A percentile compares a stretch with the other conserved stretches of the same genome.
Evolutionary conservation across 2,113 vertebrate genomes (phyloP).

Genomic region (Cyprinus carpio): DNA sequence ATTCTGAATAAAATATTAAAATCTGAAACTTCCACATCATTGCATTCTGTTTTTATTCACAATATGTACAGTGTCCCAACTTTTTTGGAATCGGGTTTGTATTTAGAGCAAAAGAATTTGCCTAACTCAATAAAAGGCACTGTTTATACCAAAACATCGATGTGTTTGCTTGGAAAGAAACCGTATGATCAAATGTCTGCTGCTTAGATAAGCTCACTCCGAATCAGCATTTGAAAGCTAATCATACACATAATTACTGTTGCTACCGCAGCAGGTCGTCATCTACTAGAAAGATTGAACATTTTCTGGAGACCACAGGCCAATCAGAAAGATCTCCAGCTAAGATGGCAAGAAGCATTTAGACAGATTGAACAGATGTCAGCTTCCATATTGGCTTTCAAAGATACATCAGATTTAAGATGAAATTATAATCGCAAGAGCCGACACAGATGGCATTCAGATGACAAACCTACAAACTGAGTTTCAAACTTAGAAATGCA

Average conservation of each 20-base stretch:
- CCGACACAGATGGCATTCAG: slow-evolving; percentile 20
- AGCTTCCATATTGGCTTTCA: slow-evolving; percentile 7
- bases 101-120: neutral
- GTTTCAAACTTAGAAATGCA: slow-evolving; percentile 28
- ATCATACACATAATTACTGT: slow-evolving; percentile 9
- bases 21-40: too few relatives aligned
- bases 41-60: too few relatives aligned
- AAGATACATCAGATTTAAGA: slow-evolving; percentile 7
- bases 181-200: slow-evolving; percentile 10
- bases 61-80: too few relatives aligned
- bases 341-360: slow-evolving; percentile 18
- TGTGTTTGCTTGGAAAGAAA: slow-evolving; percentile 59
- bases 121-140: neutral
- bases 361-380: slow-evolving; percentile 23
- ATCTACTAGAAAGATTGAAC: neutral
- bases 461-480: neutral
- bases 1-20: too few relatives aligned
- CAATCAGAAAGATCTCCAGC: slow-evolving; percentile 10
- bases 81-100: too few relatives aligned
- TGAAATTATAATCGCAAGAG: slow-evolving; percentile 21
- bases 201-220: neutral
- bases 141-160: neutral
- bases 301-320: slow-evolving; percentile 9
- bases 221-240: slow-evolving; percentile 5
- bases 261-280: neutral